phyloP scores from a whole-genome alignment of 2,113 vertebrate genomes.

The Saccopteryx bilineata region DNA sequence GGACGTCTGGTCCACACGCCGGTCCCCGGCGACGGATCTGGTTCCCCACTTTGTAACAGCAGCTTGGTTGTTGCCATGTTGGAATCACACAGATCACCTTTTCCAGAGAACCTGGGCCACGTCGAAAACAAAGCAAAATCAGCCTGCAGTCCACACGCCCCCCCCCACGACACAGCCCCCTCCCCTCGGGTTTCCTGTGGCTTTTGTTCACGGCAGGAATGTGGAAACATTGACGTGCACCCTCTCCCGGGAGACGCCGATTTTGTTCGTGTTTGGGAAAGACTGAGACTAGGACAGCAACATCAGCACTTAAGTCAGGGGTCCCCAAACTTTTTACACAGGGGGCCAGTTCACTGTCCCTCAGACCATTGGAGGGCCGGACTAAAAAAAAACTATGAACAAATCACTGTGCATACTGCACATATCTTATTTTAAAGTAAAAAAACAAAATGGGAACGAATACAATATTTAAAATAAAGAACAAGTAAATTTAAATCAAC shows the following conservation, averaged over 20 bases:
- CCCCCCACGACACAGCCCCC: slow-evolving; percentile 62
- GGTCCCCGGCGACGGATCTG: slow-evolving; percentile 77
- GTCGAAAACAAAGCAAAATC: slow-evolving; percentile 40
- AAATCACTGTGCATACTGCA: no score
- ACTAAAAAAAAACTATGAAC: no score
- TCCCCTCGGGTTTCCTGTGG: background rate
- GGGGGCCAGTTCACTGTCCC: no score
- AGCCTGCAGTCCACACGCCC: background rate
- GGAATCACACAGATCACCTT: slow-evolving; percentile 82
- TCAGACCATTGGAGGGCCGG: no score
- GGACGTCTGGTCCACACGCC: slow-evolving; percentile 69
- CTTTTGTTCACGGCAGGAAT: slow-evolving; percentile 13
- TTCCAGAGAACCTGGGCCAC: slow-evolving; percentile 78
- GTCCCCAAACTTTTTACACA: no score
- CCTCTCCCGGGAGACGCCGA: slow-evolving; percentile 72
- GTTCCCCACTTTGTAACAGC: slow-evolving; percentile 82
- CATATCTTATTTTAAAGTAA: no score
- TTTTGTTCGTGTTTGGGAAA: slow-evolving; percentile 44
- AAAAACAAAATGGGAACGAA: no score
- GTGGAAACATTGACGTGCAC: background rate
- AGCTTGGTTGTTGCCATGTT: slow-evolving; percentile 73
- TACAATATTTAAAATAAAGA: no score
- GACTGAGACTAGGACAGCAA: background rate
- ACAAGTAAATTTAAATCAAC: no score
- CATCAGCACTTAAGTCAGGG: fast-evolving